Evolutionary conservation across 1,140 invertebrate genomes (phyloP).

Genomic region (Homarus americanus): DNA sequence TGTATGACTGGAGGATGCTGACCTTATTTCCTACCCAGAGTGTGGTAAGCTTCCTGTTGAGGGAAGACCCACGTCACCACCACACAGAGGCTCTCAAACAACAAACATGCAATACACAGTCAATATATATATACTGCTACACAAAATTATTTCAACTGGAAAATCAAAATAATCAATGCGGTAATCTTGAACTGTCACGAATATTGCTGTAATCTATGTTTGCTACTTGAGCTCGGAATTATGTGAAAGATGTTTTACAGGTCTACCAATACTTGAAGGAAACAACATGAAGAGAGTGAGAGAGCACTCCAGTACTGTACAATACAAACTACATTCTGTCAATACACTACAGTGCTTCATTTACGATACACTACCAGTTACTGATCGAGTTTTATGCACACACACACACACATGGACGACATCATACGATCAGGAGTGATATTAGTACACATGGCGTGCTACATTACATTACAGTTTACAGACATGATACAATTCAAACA

Average conservation of each 20-base stretch:
- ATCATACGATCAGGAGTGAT: too few species aligned
- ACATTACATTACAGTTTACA: background rate
- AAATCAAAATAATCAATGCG: background rate
- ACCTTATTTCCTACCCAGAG: conserved; percentile 28
- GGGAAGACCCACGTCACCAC: conserved; percentile 47
- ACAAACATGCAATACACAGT: background rate
- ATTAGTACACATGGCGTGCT: background rate
- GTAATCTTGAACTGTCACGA: background rate
- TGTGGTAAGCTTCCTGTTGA: conserved; percentile 28
- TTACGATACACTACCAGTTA: too few species aligned
- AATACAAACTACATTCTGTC: background rate
- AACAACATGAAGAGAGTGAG: background rate
- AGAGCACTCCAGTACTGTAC: background rate
- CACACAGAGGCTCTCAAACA: conserved; percentile 7
- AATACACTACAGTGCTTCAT: background rate
- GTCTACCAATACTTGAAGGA: background rate
- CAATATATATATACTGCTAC: background rate
- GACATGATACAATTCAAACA: background rate
- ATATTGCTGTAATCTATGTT: background rate
- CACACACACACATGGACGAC: too few species aligned
- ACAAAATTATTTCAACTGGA: background rate
- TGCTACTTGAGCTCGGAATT: background rate
- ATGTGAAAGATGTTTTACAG: background rate
- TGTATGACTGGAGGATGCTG: background rate
- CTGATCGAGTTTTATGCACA: too few species aligned